A percentile compares a stretch with the other conserved stretches of the same genome.
These are phyloP conservation scores for Belgica antarctica DNA, from an alignment of 2,888 invertebrate species.

Conservation along the genomic window DNA sequence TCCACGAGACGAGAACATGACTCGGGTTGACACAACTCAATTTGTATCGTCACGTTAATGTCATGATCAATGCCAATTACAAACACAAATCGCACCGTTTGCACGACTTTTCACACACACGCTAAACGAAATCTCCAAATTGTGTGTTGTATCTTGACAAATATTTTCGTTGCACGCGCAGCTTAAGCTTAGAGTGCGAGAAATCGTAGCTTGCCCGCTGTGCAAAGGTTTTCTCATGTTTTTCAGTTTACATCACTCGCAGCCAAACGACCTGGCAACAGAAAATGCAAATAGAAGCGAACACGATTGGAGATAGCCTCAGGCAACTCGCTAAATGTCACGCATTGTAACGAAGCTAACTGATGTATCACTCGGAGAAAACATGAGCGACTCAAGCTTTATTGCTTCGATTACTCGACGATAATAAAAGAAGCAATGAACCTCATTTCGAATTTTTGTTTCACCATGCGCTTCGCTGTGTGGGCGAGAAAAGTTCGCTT, in stretches of 20 bases:
- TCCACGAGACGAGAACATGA: not conserved
- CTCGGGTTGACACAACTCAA: slow-evolving; percentile 1
- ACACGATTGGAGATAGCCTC: not conserved
- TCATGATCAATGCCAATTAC: slow-evolving; percentile 26
- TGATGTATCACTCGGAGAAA: not conserved
- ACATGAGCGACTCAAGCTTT: not conserved
- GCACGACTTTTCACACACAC: not conserved
- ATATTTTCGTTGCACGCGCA: not conserved
- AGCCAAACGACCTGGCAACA: slow-evolving; percentile 8
- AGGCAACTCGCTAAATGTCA: not conserved
- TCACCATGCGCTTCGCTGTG: not conserved
- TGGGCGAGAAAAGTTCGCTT: not conserved
- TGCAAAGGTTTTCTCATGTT: not conserved
- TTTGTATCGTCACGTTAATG: not conserved
- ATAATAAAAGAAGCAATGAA: slow-evolving; percentile 7
- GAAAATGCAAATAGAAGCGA: not conserved
- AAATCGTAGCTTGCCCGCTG: not conserved
- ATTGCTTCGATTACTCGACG: not conserved
- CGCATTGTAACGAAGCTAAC: not conserved
- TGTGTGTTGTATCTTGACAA: slow-evolving; percentile 6
- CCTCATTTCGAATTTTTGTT: not conserved
- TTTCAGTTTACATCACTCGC: not conserved
- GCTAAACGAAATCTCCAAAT: slow-evolving; percentile 13
- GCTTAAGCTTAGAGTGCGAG: not conserved
- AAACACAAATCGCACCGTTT: not conserved